phyloP scores from a whole-genome alignment of 2,113 vertebrate species.

The Tiliqua scincoides region DNA sequence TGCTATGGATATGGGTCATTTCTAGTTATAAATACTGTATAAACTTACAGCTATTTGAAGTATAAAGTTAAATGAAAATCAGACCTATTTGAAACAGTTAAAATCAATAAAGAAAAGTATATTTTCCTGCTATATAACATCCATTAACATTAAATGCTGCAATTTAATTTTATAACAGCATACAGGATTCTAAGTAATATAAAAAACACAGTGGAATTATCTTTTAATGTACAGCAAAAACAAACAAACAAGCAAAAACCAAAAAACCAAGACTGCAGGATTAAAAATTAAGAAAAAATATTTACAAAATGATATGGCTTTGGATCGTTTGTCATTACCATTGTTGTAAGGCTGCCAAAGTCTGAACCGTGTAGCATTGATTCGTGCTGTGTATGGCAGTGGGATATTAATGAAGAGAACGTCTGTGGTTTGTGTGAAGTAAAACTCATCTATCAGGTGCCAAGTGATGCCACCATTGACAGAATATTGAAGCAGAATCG shows the following conservation, averaged over 20 bases:
- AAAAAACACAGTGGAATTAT: constrained; percentile 5
- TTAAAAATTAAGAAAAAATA: not conserved
- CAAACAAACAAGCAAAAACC: not conserved
- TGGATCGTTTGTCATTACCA: constrained; percentile 74
- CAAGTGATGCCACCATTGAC: constrained; percentile 94
- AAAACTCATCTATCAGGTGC: constrained; percentile 96
- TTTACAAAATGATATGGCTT: not conserved
- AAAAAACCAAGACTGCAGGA: not conserved
- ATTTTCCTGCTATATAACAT: not conserved
- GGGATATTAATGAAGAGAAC: constrained; percentile 93
- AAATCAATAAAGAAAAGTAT: not conserved
- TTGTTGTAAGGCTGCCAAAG: constrained; percentile 98
- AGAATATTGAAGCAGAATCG: constrained; percentile 93
- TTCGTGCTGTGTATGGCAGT: constrained; percentile 88
- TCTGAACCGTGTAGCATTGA: constrained; percentile 91
- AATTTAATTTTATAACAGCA: not conserved
- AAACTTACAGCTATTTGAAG: constrained; percentile 6
- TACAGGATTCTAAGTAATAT: not conserved
- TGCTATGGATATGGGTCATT: no score
- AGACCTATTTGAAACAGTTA: constrained; percentile 51
- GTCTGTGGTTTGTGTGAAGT: constrained; percentile 92
- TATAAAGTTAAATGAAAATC: constrained; percentile 45
- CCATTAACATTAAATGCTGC: not conserved
- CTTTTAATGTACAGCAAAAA: not conserved
- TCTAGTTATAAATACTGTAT: no score